Conservation (phyloP, 2,888 invertebrate species). For the Protophormia terraenovae region DNA sequence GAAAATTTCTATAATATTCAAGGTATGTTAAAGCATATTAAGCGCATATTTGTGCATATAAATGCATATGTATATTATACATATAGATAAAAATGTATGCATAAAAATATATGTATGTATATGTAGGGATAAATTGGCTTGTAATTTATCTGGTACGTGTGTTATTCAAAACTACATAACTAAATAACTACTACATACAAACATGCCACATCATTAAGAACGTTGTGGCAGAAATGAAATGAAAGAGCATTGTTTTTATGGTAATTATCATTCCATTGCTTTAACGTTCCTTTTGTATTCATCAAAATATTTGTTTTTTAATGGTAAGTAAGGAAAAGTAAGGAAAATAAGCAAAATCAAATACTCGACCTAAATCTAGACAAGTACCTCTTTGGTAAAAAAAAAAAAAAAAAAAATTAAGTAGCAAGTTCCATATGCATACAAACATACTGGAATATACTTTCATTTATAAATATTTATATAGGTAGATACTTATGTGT, state of each 20-base stretch:
- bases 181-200: not conserved
- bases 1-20: constrained; percentile 17
- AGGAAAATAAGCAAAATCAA: constrained; percentile 42
- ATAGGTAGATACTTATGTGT: not conserved
- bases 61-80: not conserved
- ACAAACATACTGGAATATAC: not conserved
- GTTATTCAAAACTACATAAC: constrained; percentile 11
- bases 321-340: not conserved
- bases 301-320: not conserved
- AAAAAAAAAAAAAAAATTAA: no score
- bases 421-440: not conserved
- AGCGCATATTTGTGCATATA: not conserved
- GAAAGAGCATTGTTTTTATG: constrained; percentile 49
- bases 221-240: not conserved
- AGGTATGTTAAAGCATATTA: constrained; percentile 17
- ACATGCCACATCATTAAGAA: constrained; percentile 14
- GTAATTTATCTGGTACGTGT: not conserved
- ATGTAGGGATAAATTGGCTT: not conserved
- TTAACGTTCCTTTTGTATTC: constrained; percentile 7
- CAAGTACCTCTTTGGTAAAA: constrained; percentile 49
- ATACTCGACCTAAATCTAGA: constrained; percentile 62
- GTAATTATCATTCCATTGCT: constrained; percentile 58
- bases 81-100: not conserved
- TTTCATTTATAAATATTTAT: not conserved
- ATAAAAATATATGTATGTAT: not conserved